A percentile compares a stretch with the other conserved stretches of the same genome.
Evolutionary conservation across 1,140 invertebrate species (phyloP).

Genomic region (Mya arenaria): DNA sequence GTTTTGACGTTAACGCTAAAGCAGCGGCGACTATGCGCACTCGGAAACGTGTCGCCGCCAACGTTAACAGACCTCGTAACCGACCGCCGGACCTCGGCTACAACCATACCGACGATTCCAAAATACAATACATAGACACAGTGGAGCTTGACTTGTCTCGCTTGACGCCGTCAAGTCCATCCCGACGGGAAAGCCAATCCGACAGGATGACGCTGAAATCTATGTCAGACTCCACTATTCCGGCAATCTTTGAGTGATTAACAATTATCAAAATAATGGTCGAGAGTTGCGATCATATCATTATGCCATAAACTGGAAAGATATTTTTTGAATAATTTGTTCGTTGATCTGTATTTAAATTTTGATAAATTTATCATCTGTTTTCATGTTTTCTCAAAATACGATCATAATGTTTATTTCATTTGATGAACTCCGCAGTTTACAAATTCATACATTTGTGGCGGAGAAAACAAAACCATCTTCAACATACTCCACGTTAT

Average conservation of each 20-base stretch:
- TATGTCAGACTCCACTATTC: conserved; percentile 12
- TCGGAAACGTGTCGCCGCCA: not conserved
- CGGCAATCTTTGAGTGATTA: conserved; percentile 17
- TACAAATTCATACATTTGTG: too few species aligned
- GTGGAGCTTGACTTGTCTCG: conserved; percentile 44
- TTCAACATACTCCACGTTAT: too few species aligned
- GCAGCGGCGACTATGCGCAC: not conserved
- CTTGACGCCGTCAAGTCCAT: not conserved
- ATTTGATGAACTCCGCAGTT: too few species aligned
- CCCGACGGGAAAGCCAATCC: conserved; percentile 17
- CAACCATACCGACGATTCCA: conserved; percentile 45
- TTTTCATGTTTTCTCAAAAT: too few species aligned
- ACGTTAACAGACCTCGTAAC: not conserved
- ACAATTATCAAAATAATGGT: too few species aligned
- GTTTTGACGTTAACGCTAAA: conserved; percentile 7
- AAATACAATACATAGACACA: conserved; percentile 49
- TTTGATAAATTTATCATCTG: too few species aligned
- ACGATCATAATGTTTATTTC: too few species aligned
- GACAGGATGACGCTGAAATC: conserved; percentile 49
- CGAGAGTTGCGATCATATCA: too few species aligned
- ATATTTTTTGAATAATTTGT: too few species aligned
- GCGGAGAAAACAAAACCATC: too few species aligned
- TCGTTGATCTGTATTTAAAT: too few species aligned
- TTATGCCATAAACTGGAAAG: too few species aligned
- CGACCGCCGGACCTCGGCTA: not conserved